Evolutionary conservation across 2,888 invertebrate genomes (phyloP).

Genomic region (Tetrapedia diversipes): DNA sequence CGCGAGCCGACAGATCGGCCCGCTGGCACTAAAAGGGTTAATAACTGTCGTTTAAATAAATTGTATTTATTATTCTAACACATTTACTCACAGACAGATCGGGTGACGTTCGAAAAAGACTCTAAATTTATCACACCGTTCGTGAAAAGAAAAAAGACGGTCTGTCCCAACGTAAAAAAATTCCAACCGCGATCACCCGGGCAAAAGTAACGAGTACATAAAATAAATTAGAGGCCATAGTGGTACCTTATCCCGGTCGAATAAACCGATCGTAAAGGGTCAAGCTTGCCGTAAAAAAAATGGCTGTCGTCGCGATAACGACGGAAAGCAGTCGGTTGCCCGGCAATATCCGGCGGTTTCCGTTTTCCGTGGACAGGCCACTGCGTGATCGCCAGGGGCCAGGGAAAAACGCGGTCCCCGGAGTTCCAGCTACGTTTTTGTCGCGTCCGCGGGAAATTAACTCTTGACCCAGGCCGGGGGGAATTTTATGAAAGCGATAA

Average conservation of each 20-base stretch:
- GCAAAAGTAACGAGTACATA: neutral
- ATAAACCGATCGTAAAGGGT: constrained; percentile 5
- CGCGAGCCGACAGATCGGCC: no score
- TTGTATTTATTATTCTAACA: no score
- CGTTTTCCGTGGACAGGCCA: neutral
- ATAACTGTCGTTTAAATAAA: no score
- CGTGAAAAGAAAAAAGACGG: neutral
- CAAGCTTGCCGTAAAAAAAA: neutral
- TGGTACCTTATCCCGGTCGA: neutral
- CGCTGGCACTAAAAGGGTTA: no score
- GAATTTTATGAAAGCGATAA: constrained; percentile 59
- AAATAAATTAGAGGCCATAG: neutral
- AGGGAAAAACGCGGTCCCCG: constrained; percentile 6
- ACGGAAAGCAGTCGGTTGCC: constrained; percentile 2
- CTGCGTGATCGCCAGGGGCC: neutral
- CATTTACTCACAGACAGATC: no score
- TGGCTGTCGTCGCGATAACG: constrained; percentile 12
- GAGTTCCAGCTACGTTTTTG: constrained; percentile 52
- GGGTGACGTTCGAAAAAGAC: no score
- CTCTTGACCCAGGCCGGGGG: constrained; percentile 41
- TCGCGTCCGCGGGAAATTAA: constrained; percentile 52
- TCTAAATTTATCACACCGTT: neutral
- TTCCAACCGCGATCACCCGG: neutral
- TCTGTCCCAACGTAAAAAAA: neutral
- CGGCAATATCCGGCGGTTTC: constrained; percentile 20